Conservation (phyloP, 2,888 invertebrate genomes). For the Acanthosepion esculentum region DNA sequence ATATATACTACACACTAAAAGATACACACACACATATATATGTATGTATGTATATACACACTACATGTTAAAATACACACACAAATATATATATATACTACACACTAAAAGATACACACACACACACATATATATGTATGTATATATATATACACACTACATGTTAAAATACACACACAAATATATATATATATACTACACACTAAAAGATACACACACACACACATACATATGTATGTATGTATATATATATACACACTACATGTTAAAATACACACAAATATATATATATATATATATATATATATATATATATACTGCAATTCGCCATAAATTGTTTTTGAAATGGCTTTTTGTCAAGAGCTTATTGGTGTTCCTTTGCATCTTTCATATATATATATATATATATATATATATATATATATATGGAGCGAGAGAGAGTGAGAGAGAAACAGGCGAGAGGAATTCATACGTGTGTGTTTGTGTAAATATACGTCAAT, state of each 20-base stretch:
- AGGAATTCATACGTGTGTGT: neutral
- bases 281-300: neutral
- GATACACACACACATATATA: neutral
- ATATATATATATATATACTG: neutral
- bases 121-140: neutral
- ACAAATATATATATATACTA: too few species aligned
- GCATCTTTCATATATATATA: neutral
- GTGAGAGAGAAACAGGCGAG: neutral
- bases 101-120: too few species aligned
- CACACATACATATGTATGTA: neutral
- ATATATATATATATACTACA: too few species aligned
- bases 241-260: neutral
- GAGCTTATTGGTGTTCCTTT: neutral
- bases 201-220: neutral
- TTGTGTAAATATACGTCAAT: neutral
- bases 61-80: too few species aligned
- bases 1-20: too few species aligned
- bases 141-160: neutral
- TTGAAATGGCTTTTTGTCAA: neutral
- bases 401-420: conserved; percentile 37
- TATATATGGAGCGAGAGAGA: neutral
- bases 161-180: too few species aligned
- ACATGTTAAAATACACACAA: too few species aligned
- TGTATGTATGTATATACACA: neutral
- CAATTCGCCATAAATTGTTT: neutral